Percentiles rank a stretch among this genome's conserved stretches.
These are phyloP conservation scores for pig (Sus scrofa) DNA, from an alignment of 2,113 vertebrate genomes.

Conservation along the genomic window DNA sequence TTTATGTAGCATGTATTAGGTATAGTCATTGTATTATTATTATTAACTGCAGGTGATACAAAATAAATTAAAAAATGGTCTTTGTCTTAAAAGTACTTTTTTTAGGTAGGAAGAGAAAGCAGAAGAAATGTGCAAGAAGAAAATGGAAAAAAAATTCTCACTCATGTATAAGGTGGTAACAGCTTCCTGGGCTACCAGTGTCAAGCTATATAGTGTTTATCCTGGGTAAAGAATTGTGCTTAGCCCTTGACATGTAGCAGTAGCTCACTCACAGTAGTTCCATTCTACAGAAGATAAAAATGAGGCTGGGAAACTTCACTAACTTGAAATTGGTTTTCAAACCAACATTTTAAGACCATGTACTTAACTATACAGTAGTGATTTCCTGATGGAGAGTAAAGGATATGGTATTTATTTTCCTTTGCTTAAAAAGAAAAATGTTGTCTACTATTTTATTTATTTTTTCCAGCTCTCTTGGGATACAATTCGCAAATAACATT, in stretches of 20 bases:
- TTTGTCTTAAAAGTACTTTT: background rate
- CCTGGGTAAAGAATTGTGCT: background rate
- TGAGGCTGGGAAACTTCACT: background rate
- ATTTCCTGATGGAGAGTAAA: background rate
- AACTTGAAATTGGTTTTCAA: slow-evolving; percentile 10
- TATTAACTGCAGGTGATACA: background rate
- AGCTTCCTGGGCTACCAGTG: background rate
- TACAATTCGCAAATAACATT: background rate
- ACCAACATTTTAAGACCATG: background rate
- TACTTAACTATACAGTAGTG: background rate
- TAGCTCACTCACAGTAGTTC: background rate
- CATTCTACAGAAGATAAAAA: slow-evolving; percentile 28
- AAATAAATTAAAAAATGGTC: background rate
- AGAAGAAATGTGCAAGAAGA: background rate
- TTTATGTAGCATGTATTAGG: background rate
- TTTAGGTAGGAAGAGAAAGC: slow-evolving; percentile 13
- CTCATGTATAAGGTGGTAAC: background rate
- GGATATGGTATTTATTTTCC: background rate
- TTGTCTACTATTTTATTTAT: background rate
- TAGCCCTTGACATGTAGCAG: background rate
- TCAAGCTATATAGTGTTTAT: background rate
- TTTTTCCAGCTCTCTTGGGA: background rate
- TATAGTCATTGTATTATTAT: background rate
- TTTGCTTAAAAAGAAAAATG: background rate
- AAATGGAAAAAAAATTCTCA: background rate